Evolutionary conservation across 2,113 vertebrate species (phyloP).

Genomic region (Albula glossodonta): DNA sequence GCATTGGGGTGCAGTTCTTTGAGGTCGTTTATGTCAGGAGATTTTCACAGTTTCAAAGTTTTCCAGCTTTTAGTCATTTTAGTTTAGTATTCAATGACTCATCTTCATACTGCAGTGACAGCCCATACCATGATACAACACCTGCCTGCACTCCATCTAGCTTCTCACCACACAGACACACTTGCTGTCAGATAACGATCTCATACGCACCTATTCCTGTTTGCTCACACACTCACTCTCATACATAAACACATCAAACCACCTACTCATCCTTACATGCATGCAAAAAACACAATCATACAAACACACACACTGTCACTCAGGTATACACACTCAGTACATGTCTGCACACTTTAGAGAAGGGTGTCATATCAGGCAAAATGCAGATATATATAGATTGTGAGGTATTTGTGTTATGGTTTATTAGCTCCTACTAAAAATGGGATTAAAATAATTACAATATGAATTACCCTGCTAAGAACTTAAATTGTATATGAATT

Average conservation of each 20-base stretch:
- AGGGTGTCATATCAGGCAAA: neutral
- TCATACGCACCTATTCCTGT: neutral
- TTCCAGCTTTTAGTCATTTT: neutral
- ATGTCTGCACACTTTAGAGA: neutral
- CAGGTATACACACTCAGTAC: no score
- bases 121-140: no score
- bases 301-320: no score
- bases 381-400: neutral
- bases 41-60: neutral
- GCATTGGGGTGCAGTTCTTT: neutral
- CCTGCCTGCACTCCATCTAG: neutral
- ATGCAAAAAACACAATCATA: neutral
- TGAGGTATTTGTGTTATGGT: neutral
- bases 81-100: neutral
- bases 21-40: neutral
- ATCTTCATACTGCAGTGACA: neutral
- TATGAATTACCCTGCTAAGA: no score
- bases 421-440: no score
- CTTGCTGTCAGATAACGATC: neutral
- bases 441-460: no score
- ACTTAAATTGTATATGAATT: no score
- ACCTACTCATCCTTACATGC: no score
- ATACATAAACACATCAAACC: no score
- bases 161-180: neutral
- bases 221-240: no score